Percentiles rank a stretch among this genome's conserved stretches.
Evolutionary conservation across 2,888 invertebrate genomes (phyloP).

Genomic region (Rhagonycha lutea): DNA sequence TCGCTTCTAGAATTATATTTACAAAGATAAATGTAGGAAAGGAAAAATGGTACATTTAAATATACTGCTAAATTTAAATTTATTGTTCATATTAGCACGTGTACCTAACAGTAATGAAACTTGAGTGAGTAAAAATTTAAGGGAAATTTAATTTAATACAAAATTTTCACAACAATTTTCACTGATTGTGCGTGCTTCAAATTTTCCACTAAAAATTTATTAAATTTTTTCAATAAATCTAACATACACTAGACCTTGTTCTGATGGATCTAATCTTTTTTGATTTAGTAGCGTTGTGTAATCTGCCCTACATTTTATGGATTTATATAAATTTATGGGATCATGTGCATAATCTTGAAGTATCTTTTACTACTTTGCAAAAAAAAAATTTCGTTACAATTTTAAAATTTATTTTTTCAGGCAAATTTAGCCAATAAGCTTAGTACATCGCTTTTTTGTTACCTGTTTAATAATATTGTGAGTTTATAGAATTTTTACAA

Average conservation of each 20-base stretch:
- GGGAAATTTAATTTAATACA: not conserved
- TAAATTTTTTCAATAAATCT: conserved; percentile 15
- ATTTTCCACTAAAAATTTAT: not conserved
- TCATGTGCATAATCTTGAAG: conserved; percentile 43
- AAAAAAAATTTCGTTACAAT: not conserved
- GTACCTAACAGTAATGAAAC: not conserved
- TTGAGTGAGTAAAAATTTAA: not conserved
- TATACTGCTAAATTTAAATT: not conserved
- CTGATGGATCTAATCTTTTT: conserved; percentile 37
- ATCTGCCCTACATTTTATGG: conserved; percentile 37
- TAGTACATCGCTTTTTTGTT: too few relatives aligned
- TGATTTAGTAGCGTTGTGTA: conserved; percentile 42
- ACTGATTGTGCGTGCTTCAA: not conserved
- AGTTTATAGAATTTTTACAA: not conserved
- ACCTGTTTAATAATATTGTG: not conserved
- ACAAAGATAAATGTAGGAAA: conserved; percentile 7
- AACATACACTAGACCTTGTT: conserved; percentile 9
- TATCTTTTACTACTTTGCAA: conserved; percentile 38
- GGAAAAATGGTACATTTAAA: not conserved
- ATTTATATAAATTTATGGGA: conserved; percentile 46
- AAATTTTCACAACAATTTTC: not conserved
- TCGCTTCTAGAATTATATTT: conserved; percentile 17
- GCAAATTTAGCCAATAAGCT: not conserved
- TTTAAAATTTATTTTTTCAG: not conserved
- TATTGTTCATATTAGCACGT: not conserved